Conservation (phyloP, 2,888 invertebrate genomes). For the Hypomecis atomaria region DNA sequence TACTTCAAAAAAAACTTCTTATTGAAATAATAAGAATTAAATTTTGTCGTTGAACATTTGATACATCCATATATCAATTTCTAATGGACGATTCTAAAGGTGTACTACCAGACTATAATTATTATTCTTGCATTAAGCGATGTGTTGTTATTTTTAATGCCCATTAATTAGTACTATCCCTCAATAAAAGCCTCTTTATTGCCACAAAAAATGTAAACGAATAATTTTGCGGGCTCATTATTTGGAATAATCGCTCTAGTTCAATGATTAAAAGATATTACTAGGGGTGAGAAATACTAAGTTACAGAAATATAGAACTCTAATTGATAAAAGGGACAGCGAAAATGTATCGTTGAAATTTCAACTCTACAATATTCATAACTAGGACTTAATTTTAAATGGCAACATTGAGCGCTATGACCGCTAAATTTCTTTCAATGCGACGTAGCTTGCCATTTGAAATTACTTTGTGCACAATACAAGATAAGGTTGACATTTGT, state of each 20-base stretch:
- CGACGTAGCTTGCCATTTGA: neutral
- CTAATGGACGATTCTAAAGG: neutral
- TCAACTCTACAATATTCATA: neutral
- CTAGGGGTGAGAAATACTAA: constrained; percentile 7
- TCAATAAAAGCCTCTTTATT: constrained; percentile 39
- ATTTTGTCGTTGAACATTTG: neutral
- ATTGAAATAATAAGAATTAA: no score
- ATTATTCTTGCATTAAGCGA: constrained; percentile 10
- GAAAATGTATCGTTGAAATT: neutral
- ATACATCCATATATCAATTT: neutral
- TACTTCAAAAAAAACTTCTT: no score
- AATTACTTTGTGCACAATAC: neutral
- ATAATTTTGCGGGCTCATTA: constrained; percentile 32
- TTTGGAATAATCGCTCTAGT: constrained; percentile 25
- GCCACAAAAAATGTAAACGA: constrained; percentile 36
- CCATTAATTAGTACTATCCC: constrained; percentile 42
- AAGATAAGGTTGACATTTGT: neutral
- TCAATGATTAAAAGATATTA: constrained; percentile 22
- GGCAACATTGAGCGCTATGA: neutral
- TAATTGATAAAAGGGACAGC: neutral
- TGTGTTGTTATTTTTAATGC: constrained; percentile 38
- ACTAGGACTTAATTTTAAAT: neutral
- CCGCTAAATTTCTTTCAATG: neutral
- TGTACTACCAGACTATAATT: neutral
- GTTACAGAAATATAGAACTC: constrained; percentile 1